Percentiles rank a stretch among this genome's conserved stretches.
Evolutionary conservation across 35 echinoderm and acorn worm species (phyloP).

Genomic region (Acanthaster planci): DNA sequence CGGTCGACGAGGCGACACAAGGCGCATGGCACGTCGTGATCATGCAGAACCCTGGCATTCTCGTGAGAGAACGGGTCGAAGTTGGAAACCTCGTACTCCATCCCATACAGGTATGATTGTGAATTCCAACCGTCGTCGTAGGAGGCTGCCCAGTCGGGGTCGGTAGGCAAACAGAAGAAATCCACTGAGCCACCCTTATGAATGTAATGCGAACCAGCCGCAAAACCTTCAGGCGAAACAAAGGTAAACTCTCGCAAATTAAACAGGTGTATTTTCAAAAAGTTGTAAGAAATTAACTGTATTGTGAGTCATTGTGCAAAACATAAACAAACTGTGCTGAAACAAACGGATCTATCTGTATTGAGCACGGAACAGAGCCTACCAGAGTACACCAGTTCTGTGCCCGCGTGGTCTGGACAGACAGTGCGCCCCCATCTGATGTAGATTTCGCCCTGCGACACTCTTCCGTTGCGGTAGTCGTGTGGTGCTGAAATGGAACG

Average conservation of each 20-base stretch:
- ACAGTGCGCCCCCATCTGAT: constrained; percentile 52
- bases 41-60: not conserved
- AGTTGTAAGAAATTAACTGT: too few relatives aligned
- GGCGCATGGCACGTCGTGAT: constrained; percentile 14
- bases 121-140: not conserved
- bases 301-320: too few relatives aligned
- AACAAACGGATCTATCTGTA: too few relatives aligned
- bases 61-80: constrained; percentile 8
- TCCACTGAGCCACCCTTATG: not conserved
- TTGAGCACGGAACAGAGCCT: not conserved
- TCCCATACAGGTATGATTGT: not conserved
- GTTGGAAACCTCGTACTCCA: not conserved
- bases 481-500: too few relatives aligned
- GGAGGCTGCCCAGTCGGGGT: not conserved
- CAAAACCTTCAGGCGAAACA: not conserved
- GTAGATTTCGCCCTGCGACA: constrained; percentile 8
- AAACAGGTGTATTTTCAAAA: too few relatives aligned
- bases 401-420: constrained; percentile 33
- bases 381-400: constrained; percentile 51
- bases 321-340: too few relatives aligned
- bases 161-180: constrained; percentile 4
- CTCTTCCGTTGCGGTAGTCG: too few relatives aligned
- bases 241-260: too few relatives aligned
- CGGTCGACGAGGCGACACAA: not conserved
- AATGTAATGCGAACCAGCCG: not conserved